Percentiles rank a stretch among this genome's conserved stretches.
Evolutionary conservation across 2,888 invertebrate species (phyloP).

Genomic region (Bimastos eiseni): DNA sequence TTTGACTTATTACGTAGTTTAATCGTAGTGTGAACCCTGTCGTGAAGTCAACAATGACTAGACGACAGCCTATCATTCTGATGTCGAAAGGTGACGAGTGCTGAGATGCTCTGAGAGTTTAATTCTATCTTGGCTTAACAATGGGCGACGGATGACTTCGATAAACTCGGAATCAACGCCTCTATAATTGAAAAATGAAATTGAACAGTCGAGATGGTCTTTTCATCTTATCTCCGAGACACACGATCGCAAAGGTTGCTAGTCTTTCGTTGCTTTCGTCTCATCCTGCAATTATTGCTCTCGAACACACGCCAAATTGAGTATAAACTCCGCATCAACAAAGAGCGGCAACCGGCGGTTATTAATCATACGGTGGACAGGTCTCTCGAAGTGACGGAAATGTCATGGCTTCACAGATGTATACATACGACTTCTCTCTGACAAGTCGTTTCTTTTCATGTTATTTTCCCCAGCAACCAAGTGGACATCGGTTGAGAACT

Average conservation of each 20-base stretch:
- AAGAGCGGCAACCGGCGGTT: neutral
- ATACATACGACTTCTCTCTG: neutral
- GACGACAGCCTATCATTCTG: neutral
- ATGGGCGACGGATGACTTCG: neutral
- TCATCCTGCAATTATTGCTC: no score
- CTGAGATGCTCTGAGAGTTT: neutral
- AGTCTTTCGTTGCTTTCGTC: neutral
- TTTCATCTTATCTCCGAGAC: neutral
- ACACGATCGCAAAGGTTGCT: neutral
- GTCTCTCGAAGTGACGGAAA: neutral
- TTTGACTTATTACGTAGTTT: neutral
- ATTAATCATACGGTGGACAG: neutral
- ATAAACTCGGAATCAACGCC: neutral
- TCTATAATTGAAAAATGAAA: neutral
- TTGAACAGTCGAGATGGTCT: neutral
- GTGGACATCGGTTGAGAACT: no score
- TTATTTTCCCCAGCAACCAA: neutral
- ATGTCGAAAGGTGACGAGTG: neutral
- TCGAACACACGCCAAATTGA: neutral
- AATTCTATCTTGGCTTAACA: neutral
- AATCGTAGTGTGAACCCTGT: neutral
- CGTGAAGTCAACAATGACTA: neutral
- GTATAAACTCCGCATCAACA: neutral
- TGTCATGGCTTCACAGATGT: neutral
- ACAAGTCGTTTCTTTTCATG: neutral